Conservation (phyloP, 2,113 vertebrate genomes). For the Phyllostomus discolor region DNA sequence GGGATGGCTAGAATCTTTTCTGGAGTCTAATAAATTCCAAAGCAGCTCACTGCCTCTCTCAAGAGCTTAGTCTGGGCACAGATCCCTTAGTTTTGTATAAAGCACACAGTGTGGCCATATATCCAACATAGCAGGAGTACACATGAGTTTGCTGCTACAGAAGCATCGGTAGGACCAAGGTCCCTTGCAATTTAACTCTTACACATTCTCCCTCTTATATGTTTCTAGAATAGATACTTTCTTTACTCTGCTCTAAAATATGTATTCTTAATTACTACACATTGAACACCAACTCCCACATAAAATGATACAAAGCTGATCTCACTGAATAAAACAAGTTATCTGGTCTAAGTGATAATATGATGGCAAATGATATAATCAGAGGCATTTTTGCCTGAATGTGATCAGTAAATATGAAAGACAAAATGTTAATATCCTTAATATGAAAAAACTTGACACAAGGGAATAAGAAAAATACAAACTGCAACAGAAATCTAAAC, state of each 20-base stretch:
- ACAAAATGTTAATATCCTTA: not conserved
- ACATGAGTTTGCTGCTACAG: not conserved
- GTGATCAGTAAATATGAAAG: conserved; percentile 8
- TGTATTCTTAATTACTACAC: conserved; percentile 1
- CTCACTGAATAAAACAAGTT: not conserved
- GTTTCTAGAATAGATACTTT: not conserved
- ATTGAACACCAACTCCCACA: not conserved
- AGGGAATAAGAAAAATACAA: not conserved
- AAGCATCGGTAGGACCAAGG: not conserved
- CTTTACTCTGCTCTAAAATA: not conserved
- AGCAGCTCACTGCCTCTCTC: not conserved
- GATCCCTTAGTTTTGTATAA: not conserved
- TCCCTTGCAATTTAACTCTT: not conserved
- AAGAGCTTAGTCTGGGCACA: not conserved
- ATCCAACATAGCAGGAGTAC: not conserved
- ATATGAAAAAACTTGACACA: not conserved
- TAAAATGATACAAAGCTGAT: conserved; percentile 23
- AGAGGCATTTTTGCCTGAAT: not conserved
- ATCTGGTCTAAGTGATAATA: not conserved
- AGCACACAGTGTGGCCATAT: not conserved
- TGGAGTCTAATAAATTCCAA: not conserved
- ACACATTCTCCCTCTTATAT: not conserved
- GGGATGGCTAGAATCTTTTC: not conserved
- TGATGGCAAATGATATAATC: not conserved
- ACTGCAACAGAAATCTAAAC: not conserved